Percentiles rank a stretch among this genome's conserved stretches.
These are phyloP conservation scores for Alligator mississippiensis DNA, from an alignment of 2,113 vertebrate genomes.

Conservation along the genomic window DNA sequence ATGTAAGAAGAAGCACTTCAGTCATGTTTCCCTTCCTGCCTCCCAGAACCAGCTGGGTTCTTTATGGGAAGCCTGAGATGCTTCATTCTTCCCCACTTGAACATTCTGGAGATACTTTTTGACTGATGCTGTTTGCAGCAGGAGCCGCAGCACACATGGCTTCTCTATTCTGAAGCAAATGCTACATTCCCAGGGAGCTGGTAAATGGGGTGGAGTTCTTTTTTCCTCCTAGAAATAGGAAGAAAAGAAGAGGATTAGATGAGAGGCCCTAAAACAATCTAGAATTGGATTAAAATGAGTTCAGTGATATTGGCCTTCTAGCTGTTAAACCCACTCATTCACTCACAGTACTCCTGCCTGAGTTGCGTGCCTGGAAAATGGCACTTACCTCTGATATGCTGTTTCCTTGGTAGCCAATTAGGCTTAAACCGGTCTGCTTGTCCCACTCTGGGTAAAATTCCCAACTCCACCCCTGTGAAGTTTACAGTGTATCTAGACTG, in stretches of 20 bases:
- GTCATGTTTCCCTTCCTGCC: not conserved
- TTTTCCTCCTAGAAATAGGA: slow-evolving; percentile 70
- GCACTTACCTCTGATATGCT: not conserved
- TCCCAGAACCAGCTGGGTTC: slow-evolving; percentile 25
- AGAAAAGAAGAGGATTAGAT: slow-evolving; percentile 54
- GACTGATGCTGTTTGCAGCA: not conserved
- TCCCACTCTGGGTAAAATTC: not conserved
- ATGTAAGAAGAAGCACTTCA: not conserved
- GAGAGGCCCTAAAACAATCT: slow-evolving; percentile 42
- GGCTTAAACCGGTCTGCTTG: not conserved
- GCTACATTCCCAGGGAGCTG: slow-evolving; percentile 37
- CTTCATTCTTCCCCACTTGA: not conserved
- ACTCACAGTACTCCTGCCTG: slow-evolving; percentile 27
- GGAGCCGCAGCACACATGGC: slow-evolving; percentile 32
- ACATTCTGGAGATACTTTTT: not conserved
- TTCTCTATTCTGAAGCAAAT: slow-evolving; percentile 39
- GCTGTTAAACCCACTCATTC: slow-evolving; percentile 51
- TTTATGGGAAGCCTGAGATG: not conserved
- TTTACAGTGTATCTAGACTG: not conserved
- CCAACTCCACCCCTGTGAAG: not conserved
- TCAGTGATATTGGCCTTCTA: slow-evolving; percentile 44
- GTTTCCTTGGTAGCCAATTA: not conserved
- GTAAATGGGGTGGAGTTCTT: slow-evolving; percentile 63
- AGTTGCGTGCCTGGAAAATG: not conserved
- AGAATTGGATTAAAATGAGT: slow-evolving; percentile 44